phyloP scores from a whole-genome alignment of 1,140 invertebrate species.

The Drosophila asahinai region DNA sequence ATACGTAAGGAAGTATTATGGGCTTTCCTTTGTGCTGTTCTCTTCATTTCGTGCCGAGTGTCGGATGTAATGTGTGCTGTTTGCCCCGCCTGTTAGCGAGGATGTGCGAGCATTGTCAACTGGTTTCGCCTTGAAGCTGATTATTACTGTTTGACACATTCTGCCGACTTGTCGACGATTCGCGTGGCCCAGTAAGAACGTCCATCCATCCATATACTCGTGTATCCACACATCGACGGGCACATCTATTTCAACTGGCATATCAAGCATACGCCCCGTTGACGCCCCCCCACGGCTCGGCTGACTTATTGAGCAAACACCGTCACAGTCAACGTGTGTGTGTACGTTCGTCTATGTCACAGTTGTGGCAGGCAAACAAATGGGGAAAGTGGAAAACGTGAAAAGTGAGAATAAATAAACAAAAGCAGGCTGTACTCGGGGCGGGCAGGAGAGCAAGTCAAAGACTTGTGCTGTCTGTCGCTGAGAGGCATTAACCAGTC shows the following conservation, averaged over 20 bases:
- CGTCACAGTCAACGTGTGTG: conserved; percentile 11
- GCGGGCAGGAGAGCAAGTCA: conserved; percentile 16
- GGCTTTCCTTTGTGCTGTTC: conserved; percentile 5
- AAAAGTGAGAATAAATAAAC: conserved; percentile 58
- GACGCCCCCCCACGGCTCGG: conserved; percentile 21
- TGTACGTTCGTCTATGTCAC: conserved; percentile 36
- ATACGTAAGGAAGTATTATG: conserved; percentile 8
- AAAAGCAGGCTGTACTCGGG: not conserved
- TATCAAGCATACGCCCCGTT: conserved; percentile 68
- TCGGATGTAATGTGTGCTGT: conserved; percentile 10
- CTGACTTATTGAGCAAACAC: conserved; percentile 38
- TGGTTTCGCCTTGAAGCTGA: conserved; percentile 70
- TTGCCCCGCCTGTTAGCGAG: conserved; percentile 11
- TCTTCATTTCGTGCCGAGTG: conserved; percentile 4
- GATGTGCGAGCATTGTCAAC: conserved; percentile 50
- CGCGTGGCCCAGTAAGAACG: conserved; percentile 18
- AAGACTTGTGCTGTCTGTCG: conserved; percentile 34
- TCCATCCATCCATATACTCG: conserved; percentile 4
- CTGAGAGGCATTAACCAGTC: conserved; percentile 28
- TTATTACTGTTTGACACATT: conserved; percentile 77
- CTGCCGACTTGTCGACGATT: conserved; percentile 51
- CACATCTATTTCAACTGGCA: conserved; percentile 33
- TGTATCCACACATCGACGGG: conserved; percentile 19
- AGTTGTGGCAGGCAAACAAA: conserved; percentile 35
- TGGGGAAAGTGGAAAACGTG: conserved; percentile 61